Evolutionary conservation across 2,113 vertebrate species (phyloP), one percentile per base, ranked within the genome.

Genomic region (Corythornis vintsioides): DNA sequence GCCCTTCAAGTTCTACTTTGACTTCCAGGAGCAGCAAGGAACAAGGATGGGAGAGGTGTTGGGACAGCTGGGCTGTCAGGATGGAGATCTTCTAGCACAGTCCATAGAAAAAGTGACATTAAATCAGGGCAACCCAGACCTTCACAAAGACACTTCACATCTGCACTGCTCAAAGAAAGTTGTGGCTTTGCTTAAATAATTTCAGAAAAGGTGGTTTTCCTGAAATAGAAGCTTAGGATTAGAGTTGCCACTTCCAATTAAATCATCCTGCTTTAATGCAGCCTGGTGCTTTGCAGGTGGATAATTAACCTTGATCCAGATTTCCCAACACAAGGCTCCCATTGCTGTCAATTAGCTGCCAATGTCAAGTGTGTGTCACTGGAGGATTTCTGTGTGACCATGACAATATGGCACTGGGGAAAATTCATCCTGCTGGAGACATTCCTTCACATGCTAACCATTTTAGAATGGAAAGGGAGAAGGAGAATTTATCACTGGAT

Each of bases 291-390:
- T 90, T 86, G 55, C 87, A 93, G 60, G 48, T 74, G 67, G 53
- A 67, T 92, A 95, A 96, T 96, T 96, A 96, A 96, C 92, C 94
- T 94, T 95, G 89, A 55, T 88, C 94, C 0, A 10, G 81, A 93
- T 72, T 91, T 88, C 69, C 89, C 84, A 94, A 89, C 81, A 89
- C 19, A 61, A 63, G 81, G 65, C 38, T 96, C 94, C 88, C 69
- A 42, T 33, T 50, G 88, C 92, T 96, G 88, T 93, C 96, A 96
- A 87, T 95, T 93, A 95, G 83, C 72, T 85, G 84, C 64, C 14
- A 15, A 70, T 31, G 47, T n/a, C 3, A 7, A 64, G 28, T 43
- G 52, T 43, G 31, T 20, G 11, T 53, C 71, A 73, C 79, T 11
- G 70, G 47, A 89, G 88, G 31, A 78, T 33, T 88, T 95, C 77